Percentiles rank a stretch among this genome's conserved stretches.
Conservation (phyloP, 2,797 vertebrate genomes). For the Austrolebias charrua region DNA sequence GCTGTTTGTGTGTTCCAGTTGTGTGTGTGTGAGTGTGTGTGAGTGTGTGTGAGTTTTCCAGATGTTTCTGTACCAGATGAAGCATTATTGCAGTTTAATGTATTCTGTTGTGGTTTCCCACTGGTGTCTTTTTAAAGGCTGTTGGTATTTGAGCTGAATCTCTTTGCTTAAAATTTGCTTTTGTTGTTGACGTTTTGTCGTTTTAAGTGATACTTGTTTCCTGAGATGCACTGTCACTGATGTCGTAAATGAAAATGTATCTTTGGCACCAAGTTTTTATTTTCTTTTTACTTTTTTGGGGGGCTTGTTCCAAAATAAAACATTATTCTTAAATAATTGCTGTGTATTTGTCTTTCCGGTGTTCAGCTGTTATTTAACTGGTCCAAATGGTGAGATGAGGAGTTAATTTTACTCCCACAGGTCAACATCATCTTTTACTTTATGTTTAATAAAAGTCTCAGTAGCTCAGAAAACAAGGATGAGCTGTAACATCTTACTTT, state of each 20-base stretch:
- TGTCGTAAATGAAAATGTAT: constrained; percentile 66
- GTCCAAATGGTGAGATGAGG: too few species aligned
- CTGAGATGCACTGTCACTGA: constrained; percentile 69
- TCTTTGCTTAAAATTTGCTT: constrained; percentile 53
- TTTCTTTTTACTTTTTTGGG: constrained; percentile 20
- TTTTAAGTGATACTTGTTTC: constrained; percentile 53
- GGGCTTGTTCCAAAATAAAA: constrained; percentile 76
- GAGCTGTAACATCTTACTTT: too few species aligned
- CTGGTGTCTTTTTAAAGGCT: constrained; percentile 50
- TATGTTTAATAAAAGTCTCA: too few species aligned
- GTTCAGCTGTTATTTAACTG: not conserved
- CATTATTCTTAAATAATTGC: constrained; percentile 62
- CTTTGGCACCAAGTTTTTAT: constrained; percentile 55
- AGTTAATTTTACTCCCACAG: too few species aligned
- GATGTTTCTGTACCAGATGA: constrained; percentile 53
- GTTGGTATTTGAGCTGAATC: constrained; percentile 46
- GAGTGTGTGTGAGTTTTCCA: constrained; percentile 19
- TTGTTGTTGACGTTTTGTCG: constrained; percentile 61
- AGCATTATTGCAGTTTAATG: constrained; percentile 64
- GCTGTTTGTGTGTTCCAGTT: constrained; percentile 55
- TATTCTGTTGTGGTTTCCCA: constrained; percentile 36
- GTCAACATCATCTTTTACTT: too few species aligned
- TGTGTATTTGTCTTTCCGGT: not conserved
- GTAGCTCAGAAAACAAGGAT: too few species aligned
- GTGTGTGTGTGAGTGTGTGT: constrained; percentile 18